Evolutionary conservation across 2,113 vertebrate species (phyloP).

Genomic region (Poeciliopsis retropinna): DNA sequence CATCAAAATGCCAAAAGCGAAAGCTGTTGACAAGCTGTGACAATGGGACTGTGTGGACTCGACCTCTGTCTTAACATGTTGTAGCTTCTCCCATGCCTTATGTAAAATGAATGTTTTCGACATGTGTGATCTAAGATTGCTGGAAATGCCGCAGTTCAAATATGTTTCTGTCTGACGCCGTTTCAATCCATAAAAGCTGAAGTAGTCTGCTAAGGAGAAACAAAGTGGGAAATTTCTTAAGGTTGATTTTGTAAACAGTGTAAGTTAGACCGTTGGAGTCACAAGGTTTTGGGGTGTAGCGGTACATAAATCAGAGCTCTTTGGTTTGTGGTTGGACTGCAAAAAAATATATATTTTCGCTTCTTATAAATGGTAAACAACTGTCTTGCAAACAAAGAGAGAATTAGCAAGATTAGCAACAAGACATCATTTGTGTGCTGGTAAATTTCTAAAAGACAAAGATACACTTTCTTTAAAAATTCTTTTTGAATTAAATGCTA

Average conservation of each 20-base stretch:
- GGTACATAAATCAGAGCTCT: neutral
- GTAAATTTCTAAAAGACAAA: neutral
- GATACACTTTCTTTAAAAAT: neutral
- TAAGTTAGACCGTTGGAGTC: neutral
- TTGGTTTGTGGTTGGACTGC: neutral
- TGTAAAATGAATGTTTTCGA: constrained; percentile 54
- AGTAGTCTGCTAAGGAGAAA: neutral
- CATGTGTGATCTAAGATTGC: constrained; percentile 26
- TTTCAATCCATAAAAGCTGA: neutral
- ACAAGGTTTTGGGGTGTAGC: neutral
- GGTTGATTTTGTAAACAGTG: constrained; percentile 24
- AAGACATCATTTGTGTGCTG: neutral
- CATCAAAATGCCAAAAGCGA: constrained; percentile 1
- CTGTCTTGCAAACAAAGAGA: neutral
- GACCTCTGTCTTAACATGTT: neutral
- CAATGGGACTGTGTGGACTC: neutral
- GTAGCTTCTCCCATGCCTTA: constrained; percentile 61
- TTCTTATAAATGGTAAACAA: neutral
- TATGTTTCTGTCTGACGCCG: neutral
- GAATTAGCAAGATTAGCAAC: neutral
- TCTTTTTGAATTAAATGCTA: neutral
- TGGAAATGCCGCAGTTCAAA: constrained; percentile 23
- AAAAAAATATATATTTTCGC: neutral
- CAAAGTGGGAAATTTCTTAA: constrained; percentile 9
- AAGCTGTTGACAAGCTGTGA: neutral